These are phyloP conservation scores for Penelope pileata DNA, from an alignment of 2,113 vertebrate genomes.

Conservation along the genomic window DNA sequence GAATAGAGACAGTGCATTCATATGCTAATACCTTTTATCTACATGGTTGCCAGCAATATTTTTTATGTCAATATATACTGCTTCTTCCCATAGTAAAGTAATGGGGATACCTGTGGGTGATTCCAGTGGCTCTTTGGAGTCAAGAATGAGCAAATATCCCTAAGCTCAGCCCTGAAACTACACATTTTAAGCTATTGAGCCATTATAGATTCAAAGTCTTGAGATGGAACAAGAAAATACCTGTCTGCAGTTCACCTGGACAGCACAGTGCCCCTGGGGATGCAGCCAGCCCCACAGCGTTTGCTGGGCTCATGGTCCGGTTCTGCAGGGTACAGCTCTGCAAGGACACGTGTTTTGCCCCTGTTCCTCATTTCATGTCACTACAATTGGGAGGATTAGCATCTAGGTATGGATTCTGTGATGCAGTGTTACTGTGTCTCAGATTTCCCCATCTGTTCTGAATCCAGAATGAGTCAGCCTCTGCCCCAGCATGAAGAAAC, in stretches of 20 bases:
- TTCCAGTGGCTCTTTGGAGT: background rate
- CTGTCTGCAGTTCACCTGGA: background rate
- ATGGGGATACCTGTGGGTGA: background rate
- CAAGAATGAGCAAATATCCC: background rate
- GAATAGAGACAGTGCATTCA: background rate
- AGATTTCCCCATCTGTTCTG: background rate
- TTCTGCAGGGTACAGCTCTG: background rate
- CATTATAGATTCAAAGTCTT: background rate
- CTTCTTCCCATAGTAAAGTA: background rate
- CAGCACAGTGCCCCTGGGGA: background rate
- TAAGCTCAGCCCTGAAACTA: background rate
- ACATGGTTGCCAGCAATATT: background rate
- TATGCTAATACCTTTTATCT: background rate
- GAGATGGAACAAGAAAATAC: background rate
- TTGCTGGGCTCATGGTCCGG: accelerated
- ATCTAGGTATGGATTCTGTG: background rate
- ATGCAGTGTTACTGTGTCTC: too few relatives aligned
- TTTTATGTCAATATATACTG: background rate
- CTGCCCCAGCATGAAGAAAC: background rate
- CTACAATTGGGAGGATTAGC: background rate
- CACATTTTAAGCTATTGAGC: background rate
- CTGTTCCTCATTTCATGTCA: background rate
- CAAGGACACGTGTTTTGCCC: background rate
- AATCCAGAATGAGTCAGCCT: background rate
- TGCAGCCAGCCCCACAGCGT: background rate